Evolutionary conservation across 2,888 invertebrate genomes (phyloP).

Genomic region (Coelinius sp.): DNA sequence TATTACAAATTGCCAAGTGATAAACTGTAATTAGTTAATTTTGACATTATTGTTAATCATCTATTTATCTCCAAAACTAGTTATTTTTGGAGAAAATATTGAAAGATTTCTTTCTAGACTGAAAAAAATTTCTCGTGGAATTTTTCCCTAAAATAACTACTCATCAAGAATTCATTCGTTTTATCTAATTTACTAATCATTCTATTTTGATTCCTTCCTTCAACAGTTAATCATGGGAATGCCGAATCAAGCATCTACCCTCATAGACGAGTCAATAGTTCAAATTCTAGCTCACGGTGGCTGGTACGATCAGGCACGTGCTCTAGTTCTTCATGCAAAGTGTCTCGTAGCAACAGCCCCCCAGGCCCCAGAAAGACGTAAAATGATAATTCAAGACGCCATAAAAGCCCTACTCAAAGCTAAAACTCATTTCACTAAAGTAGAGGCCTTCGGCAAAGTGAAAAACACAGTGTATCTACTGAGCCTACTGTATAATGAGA

Average conservation of each 20-base stretch:
- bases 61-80: too few relatives aligned
- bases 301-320: slow-evolving; percentile 84
- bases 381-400: slow-evolving; percentile 73
- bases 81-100: too few relatives aligned
- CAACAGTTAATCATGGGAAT: slow-evolving; percentile 81
- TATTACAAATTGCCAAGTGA: not conserved
- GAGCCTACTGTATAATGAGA: slow-evolving; percentile 78
- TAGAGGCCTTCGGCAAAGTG: slow-evolving; percentile 83
- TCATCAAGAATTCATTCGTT: too few relatives aligned
- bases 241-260: slow-evolving; percentile 81
- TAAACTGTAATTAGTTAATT: not conserved
- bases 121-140: too few relatives aligned
- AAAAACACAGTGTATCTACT: slow-evolving; percentile 82
- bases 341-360: slow-evolving; percentile 81
- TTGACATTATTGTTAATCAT: too few relatives aligned
- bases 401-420: slow-evolving; percentile 78
- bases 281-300: slow-evolving; percentile 86
- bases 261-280: slow-evolving; percentile 80
- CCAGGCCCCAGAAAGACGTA: slow-evolving; percentile 71
- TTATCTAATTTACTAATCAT: not conserved
- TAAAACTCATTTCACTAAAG: slow-evolving; percentile 79
- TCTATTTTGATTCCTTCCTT: slow-evolving; percentile 31
- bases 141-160: too few relatives aligned
- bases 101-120: too few relatives aligned
- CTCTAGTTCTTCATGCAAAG: slow-evolving; percentile 82